phyloP scores from a whole-genome alignment of 2,888 invertebrate genomes.

The Adelognathus sp. region DNA sequence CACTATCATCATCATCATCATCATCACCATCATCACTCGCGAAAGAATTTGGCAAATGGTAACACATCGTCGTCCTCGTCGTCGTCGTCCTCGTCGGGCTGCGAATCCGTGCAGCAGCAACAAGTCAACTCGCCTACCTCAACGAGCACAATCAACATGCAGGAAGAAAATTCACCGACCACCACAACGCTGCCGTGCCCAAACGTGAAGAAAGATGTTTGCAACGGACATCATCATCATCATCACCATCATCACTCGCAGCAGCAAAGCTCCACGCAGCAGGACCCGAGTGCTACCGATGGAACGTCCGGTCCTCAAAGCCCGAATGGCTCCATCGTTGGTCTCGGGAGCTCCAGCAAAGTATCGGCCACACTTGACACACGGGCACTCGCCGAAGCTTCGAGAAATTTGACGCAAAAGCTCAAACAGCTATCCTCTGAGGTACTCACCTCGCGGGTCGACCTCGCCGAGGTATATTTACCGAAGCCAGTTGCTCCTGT shows the following conservation, averaged over 20 bases:
- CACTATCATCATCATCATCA: slow-evolving; percentile 69
- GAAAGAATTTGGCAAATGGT: slow-evolving; percentile 61
- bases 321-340: slow-evolving; percentile 72
- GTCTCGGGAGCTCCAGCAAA: slow-evolving; percentile 70
- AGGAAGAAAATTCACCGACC: slow-evolving; percentile 59
- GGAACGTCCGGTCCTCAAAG: slow-evolving; percentile 63
- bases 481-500: slow-evolving; percentile 71
- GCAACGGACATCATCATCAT: slow-evolving; percentile 70
- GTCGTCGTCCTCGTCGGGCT: slow-evolving; percentile 31
- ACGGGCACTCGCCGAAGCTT: slow-evolving; percentile 92
- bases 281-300: slow-evolving; percentile 58
- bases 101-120: slow-evolving; percentile 39
- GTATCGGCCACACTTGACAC: slow-evolving; percentile 84
- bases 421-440: slow-evolving; percentile 94
- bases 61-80: slow-evolving; percentile 32
- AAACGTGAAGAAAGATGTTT: slow-evolving; percentile 72
- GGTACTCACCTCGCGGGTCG: slow-evolving; percentile 87
- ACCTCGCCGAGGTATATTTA: slow-evolving; percentile 78
- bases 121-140: slow-evolving; percentile 38
- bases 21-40: slow-evolving; percentile 72
- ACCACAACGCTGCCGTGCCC: slow-evolving; percentile 39
- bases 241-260: slow-evolving; percentile 56
- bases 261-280: slow-evolving; percentile 50
- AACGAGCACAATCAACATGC: slow-evolving; percentile 35
- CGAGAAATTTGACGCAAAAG: slow-evolving; percentile 95